phyloP scores from a whole-genome alignment of 2,888 invertebrate genomes.

The Perizoma affinitatum region DNA sequence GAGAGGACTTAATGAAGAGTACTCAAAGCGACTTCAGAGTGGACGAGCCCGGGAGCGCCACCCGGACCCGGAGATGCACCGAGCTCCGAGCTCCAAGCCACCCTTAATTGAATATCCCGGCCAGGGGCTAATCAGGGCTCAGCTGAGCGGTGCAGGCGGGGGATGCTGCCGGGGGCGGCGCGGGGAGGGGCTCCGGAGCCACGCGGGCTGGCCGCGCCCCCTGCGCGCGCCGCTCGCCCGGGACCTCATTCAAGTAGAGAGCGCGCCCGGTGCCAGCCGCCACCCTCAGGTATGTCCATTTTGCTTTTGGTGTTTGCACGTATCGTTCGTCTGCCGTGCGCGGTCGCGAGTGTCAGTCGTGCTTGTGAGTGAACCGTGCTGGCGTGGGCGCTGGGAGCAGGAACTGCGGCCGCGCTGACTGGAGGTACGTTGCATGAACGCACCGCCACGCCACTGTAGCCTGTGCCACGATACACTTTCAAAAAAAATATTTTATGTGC shows the following conservation, averaged over 20 bases:
- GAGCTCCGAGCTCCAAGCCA: slow-evolving; percentile 60
- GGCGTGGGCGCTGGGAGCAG: slow-evolving; percentile 39
- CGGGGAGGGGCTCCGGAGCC: slow-evolving; percentile 75
- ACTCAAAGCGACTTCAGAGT: slow-evolving; percentile 61
- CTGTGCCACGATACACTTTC: slow-evolving; percentile 43
- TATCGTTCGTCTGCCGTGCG: slow-evolving; percentile 62
- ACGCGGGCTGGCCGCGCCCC: slow-evolving; percentile 86
- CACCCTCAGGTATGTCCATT: slow-evolving; percentile 83
- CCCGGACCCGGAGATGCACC: slow-evolving; percentile 36
- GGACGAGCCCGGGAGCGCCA: slow-evolving; percentile 52
- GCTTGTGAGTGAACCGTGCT: slow-evolving; percentile 68
- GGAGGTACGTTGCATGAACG: slow-evolving; percentile 73
- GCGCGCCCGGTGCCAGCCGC: slow-evolving; percentile 81
- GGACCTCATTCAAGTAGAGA: slow-evolving; percentile 82
- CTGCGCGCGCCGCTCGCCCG: slow-evolving; percentile 84
- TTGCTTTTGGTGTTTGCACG: slow-evolving; percentile 81
- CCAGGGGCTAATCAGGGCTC: slow-evolving; percentile 82
- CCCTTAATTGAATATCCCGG: slow-evolving; percentile 82
- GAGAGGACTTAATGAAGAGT: slow-evolving; percentile 72
- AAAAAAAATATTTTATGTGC: slow-evolving; percentile 45
- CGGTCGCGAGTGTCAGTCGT: slow-evolving; percentile 78
- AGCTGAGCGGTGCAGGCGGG: slow-evolving; percentile 75
- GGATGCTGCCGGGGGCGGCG: slow-evolving; percentile 49
- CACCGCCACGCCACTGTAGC: slow-evolving; percentile 50
- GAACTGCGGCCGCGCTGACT: slow-evolving; percentile 35